Conservation (phyloP, 1,140 invertebrate genomes). For the Cotesia chilonis region DNA sequence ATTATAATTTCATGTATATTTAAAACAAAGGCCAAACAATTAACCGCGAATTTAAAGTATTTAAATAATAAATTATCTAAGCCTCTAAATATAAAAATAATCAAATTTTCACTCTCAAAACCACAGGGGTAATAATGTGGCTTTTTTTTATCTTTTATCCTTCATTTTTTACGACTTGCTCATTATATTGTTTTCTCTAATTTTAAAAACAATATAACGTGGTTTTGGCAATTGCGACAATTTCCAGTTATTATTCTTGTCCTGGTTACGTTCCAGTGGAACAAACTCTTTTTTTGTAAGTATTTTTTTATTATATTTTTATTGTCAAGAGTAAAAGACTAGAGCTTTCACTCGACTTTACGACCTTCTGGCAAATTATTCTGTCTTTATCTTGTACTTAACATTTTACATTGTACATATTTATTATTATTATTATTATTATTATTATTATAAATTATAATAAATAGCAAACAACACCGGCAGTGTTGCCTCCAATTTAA, state of each 20-base stretch:
- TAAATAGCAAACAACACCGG: neutral
- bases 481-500: no score
- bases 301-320: conserved; percentile 13
- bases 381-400: neutral
- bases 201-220: neutral
- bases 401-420: conserved; percentile 12
- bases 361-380: conserved; percentile 25
- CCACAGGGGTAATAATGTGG: neutral
- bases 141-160: neutral
- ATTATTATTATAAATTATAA: neutral
- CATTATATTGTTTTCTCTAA: neutral
- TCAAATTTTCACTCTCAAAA: conserved; percentile 10
- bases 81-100: neutral
- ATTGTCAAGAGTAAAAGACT: conserved; percentile 17
- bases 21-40: neutral
- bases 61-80: neutral
- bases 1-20: neutral
- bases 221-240: conserved; percentile 14
- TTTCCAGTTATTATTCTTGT: neutral
- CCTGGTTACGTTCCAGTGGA: conserved; percentile 6
- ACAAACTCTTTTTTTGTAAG: neutral
- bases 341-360: conserved; percentile 29
- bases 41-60: no score
- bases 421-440: neutral
- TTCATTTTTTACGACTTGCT: no score